Evolutionary conservation across 2,888 invertebrate species (phyloP), one percentile per base, ranked within the genome.

Genomic region (Neoitamus cyanurus): DNA sequence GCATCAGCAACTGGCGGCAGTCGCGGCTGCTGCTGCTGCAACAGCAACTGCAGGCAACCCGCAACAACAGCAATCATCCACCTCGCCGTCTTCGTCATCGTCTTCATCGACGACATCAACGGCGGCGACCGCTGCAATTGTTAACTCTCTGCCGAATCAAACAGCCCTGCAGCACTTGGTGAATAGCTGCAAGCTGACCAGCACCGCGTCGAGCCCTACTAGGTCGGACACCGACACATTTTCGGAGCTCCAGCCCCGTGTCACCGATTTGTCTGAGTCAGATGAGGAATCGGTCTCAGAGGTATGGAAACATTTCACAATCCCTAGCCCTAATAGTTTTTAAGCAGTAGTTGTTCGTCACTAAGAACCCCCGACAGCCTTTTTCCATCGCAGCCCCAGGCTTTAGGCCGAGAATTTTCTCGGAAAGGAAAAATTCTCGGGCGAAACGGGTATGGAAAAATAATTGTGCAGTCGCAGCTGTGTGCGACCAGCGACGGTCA

Each of bases 281-380:
- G 98, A 98, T 92, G 97, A 97, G 93, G 98, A 97, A 92, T 97
- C 97, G 93, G 97, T 97, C 92, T 97, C 97, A 90, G 97, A 97
- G 97, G 97, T 98, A 95, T 94, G 84, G 88, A 91, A 90, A 20
- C 3, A 58, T 82, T 82, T 82, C 68, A 13, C 46, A 77, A 58
- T 75, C 25, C 68, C 2, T 68, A 36, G 9, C 3, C 25, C 11
- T 36, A 31, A 20, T 31, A 31, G 75, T 11, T 25, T 73, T 46
- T 58, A 58, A 58, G 58, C 58, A 58, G 25, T 58, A 58, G 58
- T 58, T 58, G 9, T 3, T n/a, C 42, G 5, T 13, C n/a, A 42
- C 42, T 42, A 42, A 42, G 42, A 42, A 42, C 15, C 15, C 15
- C n/a, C 13, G 42, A 42, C n/a, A 15, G 31, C 30, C 4, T 42